These are phyloP conservation scores for Mimachlamys varia DNA, from an alignment of 2,888 invertebrate species.

Conservation along the genomic window DNA sequence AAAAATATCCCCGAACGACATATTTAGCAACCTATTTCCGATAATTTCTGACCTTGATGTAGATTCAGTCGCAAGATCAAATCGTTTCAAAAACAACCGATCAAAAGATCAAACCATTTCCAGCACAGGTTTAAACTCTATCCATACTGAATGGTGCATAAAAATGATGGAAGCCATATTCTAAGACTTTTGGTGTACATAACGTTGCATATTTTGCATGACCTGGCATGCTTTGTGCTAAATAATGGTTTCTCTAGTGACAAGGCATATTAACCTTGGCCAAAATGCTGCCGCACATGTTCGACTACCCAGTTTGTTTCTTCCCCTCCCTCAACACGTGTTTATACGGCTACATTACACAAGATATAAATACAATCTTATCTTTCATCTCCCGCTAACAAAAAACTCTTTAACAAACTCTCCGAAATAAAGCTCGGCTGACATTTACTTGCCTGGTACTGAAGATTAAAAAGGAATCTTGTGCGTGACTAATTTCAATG, in stretches of 20 bases:
- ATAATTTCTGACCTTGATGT: no score
- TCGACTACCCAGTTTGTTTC: neutral
- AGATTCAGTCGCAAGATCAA: neutral
- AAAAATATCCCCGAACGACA: neutral
- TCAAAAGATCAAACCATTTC: neutral
- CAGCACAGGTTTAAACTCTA: neutral
- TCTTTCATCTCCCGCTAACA: constrained; percentile 19
- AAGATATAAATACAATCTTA: constrained; percentile 28
- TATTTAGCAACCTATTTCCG: neutral
- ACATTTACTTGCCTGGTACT: constrained; percentile 14
- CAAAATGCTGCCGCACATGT: neutral
- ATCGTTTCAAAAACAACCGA: neutral
- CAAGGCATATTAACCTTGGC: neutral
- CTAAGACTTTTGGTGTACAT: neutral
- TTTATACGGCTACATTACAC: constrained; percentile 5
- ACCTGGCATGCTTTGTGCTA: neutral
- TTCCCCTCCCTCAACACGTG: neutral
- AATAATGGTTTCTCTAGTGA: neutral
- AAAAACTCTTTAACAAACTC: constrained; percentile 14
- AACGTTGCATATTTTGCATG: neutral
- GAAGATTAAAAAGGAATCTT: constrained; percentile 31
- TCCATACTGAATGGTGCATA: neutral
- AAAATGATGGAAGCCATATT: neutral
- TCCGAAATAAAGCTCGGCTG: neutral
- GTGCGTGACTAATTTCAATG: constrained; percentile 9